phyloP scores from a whole-genome alignment of 1,140 invertebrate genomes.

The Lasioglossum albipes region DNA sequence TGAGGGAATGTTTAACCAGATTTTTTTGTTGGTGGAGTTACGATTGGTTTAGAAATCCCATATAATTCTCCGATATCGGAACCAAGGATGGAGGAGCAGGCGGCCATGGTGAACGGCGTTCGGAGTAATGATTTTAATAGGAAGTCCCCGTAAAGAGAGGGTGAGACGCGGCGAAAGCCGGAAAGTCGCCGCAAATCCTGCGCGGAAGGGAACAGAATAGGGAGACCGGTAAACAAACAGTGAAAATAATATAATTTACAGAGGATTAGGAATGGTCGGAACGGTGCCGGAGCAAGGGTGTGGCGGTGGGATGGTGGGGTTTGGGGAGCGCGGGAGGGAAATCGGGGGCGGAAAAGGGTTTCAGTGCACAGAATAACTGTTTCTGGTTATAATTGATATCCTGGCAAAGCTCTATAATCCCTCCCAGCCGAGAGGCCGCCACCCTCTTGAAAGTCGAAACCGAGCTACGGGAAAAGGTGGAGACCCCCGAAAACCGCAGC shows the following conservation, averaged over 20 bases:
- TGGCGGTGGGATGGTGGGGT: too few relatives aligned
- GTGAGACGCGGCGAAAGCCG: conserved; percentile 72
- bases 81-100: conserved; percentile 1
- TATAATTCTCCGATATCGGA: too few relatives aligned
- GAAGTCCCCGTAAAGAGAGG: conserved; percentile 61
- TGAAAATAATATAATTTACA: conserved; percentile 80
- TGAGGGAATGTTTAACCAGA: too few relatives aligned
- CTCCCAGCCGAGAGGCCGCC: conserved; percentile 63
- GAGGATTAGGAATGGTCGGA: conserved; percentile 76
- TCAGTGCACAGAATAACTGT: conserved; percentile 68
- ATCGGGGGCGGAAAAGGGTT: conserved; percentile 62
- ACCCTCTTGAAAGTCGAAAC: conserved; percentile 77
- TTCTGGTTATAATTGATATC: conserved; percentile 81
- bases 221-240: conserved; percentile 79
- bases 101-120: conserved; percentile 43
- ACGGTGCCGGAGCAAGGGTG: conserved; percentile 35
- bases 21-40: too few relatives aligned
- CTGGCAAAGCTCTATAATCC: conserved; percentile 80
- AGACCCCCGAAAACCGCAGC: conserved; percentile 70
- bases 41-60: too few relatives aligned
- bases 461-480: conserved; percentile 70
- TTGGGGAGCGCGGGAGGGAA: conserved; percentile 28
- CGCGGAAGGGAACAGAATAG: conserved; percentile 74
- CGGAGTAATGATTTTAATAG: conserved; percentile 64
- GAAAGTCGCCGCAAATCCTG: conserved; percentile 78